A percentile compares a stretch with the other conserved stretches of the same genome.
These are phyloP conservation scores for Trichosurus vulpecula DNA, from an alignment of 2,797 vertebrate genomes.

Conservation along the genomic window DNA sequence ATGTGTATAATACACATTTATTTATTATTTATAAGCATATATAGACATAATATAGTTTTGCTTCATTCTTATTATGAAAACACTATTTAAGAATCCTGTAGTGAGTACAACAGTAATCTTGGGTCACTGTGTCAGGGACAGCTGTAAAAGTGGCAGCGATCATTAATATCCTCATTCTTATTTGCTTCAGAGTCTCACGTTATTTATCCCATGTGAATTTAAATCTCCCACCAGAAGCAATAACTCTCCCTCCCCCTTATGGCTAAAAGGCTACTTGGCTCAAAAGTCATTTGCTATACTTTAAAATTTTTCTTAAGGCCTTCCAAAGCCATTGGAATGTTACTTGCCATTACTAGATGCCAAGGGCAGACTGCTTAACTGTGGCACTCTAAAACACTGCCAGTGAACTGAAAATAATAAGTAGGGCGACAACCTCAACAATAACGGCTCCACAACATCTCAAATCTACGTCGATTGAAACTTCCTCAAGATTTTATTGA, in stretches of 20 bases:
- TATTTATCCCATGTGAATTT: background rate
- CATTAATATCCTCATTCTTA: background rate
- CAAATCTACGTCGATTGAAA: background rate
- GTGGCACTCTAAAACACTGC: background rate
- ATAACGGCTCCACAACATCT: background rate
- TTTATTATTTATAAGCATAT: too few species aligned
- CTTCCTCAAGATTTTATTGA: background rate
- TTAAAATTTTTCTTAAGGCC: background rate
- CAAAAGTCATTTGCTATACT: background rate
- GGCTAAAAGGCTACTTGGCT: background rate
- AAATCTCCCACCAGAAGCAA: background rate
- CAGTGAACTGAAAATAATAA: background rate
- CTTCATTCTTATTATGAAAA: background rate
- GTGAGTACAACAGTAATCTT: background rate
- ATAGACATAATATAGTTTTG: background rate
- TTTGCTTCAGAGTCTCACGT: background rate
- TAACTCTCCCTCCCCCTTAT: background rate
- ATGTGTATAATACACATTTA: too few species aligned
- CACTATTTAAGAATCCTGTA: background rate
- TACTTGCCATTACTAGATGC: background rate
- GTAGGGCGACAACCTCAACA: background rate
- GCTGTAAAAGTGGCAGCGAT: too few species aligned
- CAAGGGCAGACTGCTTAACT: background rate
- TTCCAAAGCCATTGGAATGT: background rate
- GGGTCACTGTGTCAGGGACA: background rate